Evolutionary conservation across 2,797 vertebrate species (phyloP), one percentile per base, ranked within the genome.

Genomic region (Coendou prehensilis): DNA sequence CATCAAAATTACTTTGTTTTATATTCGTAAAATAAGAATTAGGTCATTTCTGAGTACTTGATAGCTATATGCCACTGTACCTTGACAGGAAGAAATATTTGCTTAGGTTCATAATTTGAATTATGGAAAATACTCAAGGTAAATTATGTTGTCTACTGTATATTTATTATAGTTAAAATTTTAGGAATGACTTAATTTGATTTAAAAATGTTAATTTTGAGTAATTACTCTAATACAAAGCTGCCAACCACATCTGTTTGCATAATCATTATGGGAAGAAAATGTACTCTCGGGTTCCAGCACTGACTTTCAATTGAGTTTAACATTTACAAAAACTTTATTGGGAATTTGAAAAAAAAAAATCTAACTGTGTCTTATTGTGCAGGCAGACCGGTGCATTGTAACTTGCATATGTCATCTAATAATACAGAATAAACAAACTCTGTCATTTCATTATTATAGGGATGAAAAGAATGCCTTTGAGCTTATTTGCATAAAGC

Each of bases 361-460:
- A 98, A 96, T 92, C 93, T 98, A 96, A 98, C 90, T 97, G 84
- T 96, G 88, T 98, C 95, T 97, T 98, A 98, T 98, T 98, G 98
- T 99, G 98, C 97, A 98, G 98, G 94, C 97, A 98, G 98, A 98
- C 98, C 95, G 87, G 97, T 98, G 98, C 98, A 95, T 98, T 99
- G 98, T 98, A 98, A 98, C 98, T 98, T 98, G 98, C 98, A 99
- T 98, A 98, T 99, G 98, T 98, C 98, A 99, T 98, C 98, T 99
- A 99, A 99, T 99, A 99, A 99, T 98, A 98, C 98, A 99, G 99
- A 99, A 99, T 99, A 99, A 99, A 99, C 99, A 99, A 99, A 99
- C 98, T 99, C 98, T 99, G 98, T 99, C 98, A 99, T 99, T 99
- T 99, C 98, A 98, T 99, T 99, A 99, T 99, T 99, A 98, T 98